Evolutionary conservation across 1,140 invertebrate genomes (phyloP).

Genomic region (Drosophila pandora): DNA sequence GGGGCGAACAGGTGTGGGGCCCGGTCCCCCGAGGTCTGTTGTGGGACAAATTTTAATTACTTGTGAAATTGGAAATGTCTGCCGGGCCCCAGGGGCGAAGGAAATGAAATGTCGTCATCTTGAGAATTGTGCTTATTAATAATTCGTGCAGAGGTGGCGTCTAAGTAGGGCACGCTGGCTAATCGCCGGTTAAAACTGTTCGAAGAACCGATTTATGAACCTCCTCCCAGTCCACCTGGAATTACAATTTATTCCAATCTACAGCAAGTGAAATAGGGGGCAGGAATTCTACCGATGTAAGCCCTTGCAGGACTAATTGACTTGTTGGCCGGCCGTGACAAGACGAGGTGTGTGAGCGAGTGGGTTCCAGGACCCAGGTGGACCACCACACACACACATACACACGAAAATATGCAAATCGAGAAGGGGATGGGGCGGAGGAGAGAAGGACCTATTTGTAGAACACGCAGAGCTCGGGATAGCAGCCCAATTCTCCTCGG

Average conservation of each 20-base stretch:
- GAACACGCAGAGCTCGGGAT: constrained; percentile 21
- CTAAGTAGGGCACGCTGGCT: constrained; percentile 6
- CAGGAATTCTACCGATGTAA: neutral
- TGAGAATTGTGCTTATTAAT: neutral
- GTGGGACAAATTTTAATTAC: constrained; percentile 41
- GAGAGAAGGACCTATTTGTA: constrained; percentile 20
- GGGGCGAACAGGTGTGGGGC: constrained; percentile 18
- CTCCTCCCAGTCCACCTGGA: neutral
- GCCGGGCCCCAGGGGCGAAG: neutral
- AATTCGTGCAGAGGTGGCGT: neutral
- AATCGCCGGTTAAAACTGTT: constrained; percentile 16
- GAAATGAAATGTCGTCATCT: constrained; percentile 14
- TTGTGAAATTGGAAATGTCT: constrained; percentile 12
- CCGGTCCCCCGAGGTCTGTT: neutral
- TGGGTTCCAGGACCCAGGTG: too few species aligned
- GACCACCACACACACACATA: too few species aligned
- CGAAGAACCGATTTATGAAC: constrained; percentile 7
- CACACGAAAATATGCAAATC: constrained; percentile 55
- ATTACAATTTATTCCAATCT: constrained; percentile 17
- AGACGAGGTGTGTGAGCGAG: constrained; percentile 3
- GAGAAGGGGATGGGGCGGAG: constrained; percentile 6
- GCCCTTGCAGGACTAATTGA: constrained; percentile 47
- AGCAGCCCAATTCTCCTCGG: constrained; percentile 15
- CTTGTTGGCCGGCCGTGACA: constrained; percentile 20
- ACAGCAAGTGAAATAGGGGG: neutral